Base-by-base conservation (phyloP, 2,113 vertebrate genomes). In the Phodopus roborovskii region DNA sequence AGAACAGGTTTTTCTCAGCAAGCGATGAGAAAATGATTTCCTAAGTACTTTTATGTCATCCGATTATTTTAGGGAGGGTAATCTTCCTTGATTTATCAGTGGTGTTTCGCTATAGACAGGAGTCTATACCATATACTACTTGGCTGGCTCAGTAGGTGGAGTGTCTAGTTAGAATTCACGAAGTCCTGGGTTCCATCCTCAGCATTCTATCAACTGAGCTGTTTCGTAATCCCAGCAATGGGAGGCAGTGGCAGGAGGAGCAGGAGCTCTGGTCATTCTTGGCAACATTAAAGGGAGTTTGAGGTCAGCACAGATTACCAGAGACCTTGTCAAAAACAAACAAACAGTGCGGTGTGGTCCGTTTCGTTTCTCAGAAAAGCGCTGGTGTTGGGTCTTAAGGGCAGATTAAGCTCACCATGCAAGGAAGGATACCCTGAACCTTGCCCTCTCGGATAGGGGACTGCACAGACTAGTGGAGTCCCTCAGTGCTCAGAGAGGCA, bases 1-100 rank as follows among this genome's bases (percentile, higher is more conserved):
- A n/a, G 75, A 39, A n/a, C 36, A 45, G 73, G 30, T 22, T 85
- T 91, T 88, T n/a, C 83, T 96, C 60, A n/a, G 86, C 62, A 11
- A 68, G 30, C 30, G n/a, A 73, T 20, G 17, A 73, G n/a, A 73
- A 71, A 56, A 56, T 58, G 26, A 60, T 48, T 91, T 19, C 60
- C 39, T 53, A 39, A 88, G 68, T 66, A 42, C 24, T 66, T 90
- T 86, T 53, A 6, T 56, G 26, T 62, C 9, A 68, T 62, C 16
- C 28, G 50, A 53, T 30, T 42, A 17, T 64, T 42, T 71, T 50
- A 64, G 48, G 0, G 28, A 9, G 42, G 77, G 24, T n/a, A n/a
- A 33, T 11, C 3, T 36, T 58, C n/a, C 8, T 48, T 20, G 70
- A 39, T 71, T 83, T 26, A 45, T 64, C 84, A 75, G 3, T 20